Conservation (phyloP, 2,113 vertebrate genomes). For the Illadopsis cleaveri region DNA sequence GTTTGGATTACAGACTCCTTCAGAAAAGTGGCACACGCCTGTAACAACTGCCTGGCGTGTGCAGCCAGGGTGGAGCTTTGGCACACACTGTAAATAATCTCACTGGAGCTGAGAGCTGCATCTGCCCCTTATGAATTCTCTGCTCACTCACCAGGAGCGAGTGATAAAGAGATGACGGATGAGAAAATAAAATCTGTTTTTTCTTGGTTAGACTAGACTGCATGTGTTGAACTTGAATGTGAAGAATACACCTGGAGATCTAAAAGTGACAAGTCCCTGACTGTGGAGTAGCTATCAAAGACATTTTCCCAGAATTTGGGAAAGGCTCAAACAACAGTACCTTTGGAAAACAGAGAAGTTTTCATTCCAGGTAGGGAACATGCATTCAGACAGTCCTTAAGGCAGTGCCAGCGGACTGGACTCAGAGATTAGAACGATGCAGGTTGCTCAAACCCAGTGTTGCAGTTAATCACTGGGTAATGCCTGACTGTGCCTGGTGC, state of each 20-base stretch:
- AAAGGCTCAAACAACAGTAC: rapidly evolving
- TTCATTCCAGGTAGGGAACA: background rate
- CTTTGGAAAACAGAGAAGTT: background rate
- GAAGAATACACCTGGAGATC: background rate
- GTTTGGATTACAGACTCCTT: background rate
- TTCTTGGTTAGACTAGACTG: background rate
- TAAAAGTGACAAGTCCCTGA: background rate
- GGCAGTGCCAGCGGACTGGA: background rate
- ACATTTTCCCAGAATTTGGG: background rate
- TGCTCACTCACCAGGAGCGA: background rate
- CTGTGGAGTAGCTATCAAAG: background rate
- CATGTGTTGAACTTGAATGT: background rate
- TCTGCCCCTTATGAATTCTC: background rate
- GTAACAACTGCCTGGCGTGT: background rate
- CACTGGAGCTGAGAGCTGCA: background rate
- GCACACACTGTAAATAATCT: background rate
- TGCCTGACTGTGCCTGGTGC: background rate
- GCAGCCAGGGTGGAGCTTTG: background rate
- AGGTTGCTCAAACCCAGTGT: background rate
- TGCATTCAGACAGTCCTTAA: background rate
- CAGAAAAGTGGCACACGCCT: background rate
- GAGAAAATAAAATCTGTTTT: background rate
- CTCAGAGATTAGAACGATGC: too few relatives aligned
- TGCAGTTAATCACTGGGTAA: background rate
- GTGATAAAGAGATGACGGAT: background rate